phyloP scores from a whole-genome alignment of 2,113 vertebrate genomes.

The Thunnus thynnus region DNA sequence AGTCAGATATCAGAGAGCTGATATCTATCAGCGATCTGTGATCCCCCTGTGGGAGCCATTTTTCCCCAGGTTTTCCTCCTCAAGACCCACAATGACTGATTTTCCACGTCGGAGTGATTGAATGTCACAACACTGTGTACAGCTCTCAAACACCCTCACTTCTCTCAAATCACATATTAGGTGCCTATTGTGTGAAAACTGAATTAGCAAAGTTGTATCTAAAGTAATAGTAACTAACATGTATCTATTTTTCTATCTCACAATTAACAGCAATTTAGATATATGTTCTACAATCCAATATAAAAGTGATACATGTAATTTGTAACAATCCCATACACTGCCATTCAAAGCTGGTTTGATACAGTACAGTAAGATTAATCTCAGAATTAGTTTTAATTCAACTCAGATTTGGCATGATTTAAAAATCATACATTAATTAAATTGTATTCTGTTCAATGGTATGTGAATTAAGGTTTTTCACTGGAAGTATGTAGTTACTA shows the following conservation, averaged over 20 bases:
- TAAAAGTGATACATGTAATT: background rate
- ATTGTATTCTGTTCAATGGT: background rate
- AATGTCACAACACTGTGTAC: conserved; percentile 71
- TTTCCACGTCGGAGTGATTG: conserved; percentile 69
- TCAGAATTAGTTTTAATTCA: background rate
- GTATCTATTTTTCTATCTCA: no score
- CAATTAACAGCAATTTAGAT: background rate
- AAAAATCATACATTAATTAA: background rate
- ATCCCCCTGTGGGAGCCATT: conserved; percentile 60
- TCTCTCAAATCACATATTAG: conserved; percentile 36
- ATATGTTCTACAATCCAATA: background rate
- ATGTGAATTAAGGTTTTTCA: conserved; percentile 10
- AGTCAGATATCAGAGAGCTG: conserved; percentile 65
- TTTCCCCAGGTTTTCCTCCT: conserved; percentile 36
- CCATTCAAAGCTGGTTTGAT: background rate
- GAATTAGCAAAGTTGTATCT: no score
- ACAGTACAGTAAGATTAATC: background rate
- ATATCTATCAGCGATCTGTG: conserved; percentile 70
- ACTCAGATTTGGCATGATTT: background rate
- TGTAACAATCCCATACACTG: no score
- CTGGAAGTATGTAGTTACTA: background rate
- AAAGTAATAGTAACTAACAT: background rate
- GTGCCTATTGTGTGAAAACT: no score
- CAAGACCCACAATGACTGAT: conserved; percentile 64
- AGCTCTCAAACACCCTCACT: conserved; percentile 28